Evolutionary conservation across 2,888 invertebrate genomes (phyloP).

Genomic region (Malthinus flaveolus): DNA sequence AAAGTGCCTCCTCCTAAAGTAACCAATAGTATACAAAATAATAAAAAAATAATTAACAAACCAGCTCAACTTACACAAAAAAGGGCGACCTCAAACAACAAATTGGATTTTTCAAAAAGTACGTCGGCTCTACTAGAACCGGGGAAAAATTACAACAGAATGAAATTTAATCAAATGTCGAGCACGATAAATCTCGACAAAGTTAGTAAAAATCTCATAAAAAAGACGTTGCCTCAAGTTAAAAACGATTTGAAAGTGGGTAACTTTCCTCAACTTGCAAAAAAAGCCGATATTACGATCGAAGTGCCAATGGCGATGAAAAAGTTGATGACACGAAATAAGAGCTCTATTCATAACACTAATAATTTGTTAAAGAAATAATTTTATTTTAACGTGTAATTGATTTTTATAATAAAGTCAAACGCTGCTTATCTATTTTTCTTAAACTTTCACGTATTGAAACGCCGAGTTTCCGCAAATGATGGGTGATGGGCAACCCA

Average conservation of each 20-base stretch:
- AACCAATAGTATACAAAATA: neutral
- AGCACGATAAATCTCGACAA: neutral
- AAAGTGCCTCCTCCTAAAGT: neutral
- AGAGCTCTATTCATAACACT: neutral
- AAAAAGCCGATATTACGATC: neutral
- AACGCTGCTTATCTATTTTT: no score
- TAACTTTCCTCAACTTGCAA: neutral
- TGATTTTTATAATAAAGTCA: no score
- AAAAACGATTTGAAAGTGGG: slow-evolving; percentile 1
- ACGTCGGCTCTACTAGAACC: neutral
- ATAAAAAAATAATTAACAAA: neutral
- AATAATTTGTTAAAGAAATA: no score
- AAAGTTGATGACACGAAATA: neutral
- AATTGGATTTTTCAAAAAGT: neutral
- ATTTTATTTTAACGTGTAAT: no score
- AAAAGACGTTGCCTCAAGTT: slow-evolving; percentile 11
- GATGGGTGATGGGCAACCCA: no score
- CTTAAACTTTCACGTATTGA: no score
- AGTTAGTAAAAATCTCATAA: neutral
- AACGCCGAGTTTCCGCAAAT: no score
- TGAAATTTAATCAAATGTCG: neutral
- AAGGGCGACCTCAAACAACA: neutral
- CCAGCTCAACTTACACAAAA: neutral
- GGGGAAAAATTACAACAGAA: no score
- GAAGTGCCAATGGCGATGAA: neutral